These are phyloP conservation scores for Girardinichthys multiradiatus DNA, from an alignment of 2,113 vertebrate genomes.

Conservation along the genomic window DNA sequence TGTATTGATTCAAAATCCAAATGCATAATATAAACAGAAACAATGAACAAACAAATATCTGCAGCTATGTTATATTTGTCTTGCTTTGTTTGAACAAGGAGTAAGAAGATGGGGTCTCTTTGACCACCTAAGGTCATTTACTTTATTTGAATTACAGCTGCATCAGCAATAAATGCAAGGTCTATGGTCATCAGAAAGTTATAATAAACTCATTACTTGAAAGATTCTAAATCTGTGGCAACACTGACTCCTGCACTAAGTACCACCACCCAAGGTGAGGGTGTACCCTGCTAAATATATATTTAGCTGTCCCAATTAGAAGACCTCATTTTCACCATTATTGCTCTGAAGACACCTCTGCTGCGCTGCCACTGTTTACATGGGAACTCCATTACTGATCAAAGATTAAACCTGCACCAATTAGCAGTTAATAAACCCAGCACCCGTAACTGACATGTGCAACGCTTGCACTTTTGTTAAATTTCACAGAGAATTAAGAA, in stretches of 20 bases:
- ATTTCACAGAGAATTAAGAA: neutral
- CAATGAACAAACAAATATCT: neutral
- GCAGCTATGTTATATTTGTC: neutral
- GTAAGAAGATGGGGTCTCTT: neutral
- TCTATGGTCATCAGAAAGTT: slow-evolving; percentile 27
- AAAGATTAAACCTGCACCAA: slow-evolving; percentile 45
- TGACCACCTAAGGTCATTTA: neutral
- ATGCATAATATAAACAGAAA: too few relatives aligned
- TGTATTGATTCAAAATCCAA: too few relatives aligned
- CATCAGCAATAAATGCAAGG: neutral
- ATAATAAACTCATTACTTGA: slow-evolving; percentile 38
- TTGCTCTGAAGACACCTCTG: slow-evolving; percentile 46
- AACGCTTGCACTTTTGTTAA: neutral
- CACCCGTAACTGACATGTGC: slow-evolving; percentile 15
- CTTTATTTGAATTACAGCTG: neutral
- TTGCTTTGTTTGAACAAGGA: neutral
- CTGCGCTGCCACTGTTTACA: slow-evolving; percentile 49
- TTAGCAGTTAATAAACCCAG: slow-evolving; percentile 11
- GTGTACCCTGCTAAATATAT: slow-evolving; percentile 73
- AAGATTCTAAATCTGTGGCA: slow-evolving; percentile 44
- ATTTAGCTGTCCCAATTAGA: slow-evolving; percentile 83
- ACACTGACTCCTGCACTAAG: slow-evolving; percentile 23
- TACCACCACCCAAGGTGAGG: slow-evolving; percentile 64
- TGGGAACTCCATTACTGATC: slow-evolving; percentile 35
- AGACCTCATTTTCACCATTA: slow-evolving; percentile 74